Percentiles rank a stretch among this genome's conserved stretches.
Conservation (phyloP, 2,888 invertebrate species). For the Cataglyphis albicans region DNA sequence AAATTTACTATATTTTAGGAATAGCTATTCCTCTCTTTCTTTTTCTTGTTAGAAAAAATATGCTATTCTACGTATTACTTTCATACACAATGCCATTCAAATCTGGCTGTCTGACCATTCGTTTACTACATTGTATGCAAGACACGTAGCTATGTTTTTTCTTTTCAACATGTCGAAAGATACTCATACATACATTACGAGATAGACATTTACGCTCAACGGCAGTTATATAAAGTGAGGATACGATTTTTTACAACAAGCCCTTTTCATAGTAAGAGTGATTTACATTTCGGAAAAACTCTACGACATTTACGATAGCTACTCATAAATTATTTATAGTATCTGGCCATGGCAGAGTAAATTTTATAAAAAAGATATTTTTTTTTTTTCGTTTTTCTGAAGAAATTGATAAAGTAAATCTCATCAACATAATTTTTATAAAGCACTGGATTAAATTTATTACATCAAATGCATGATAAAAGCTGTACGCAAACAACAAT, state of each 20-base stretch:
- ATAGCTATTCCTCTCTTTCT: constrained; percentile 2
- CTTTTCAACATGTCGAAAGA: constrained; percentile 54
- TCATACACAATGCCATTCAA: constrained; percentile 40
- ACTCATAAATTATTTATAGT: constrained; percentile 82
- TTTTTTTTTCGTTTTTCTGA: constrained; percentile 38
- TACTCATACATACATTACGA: constrained; percentile 41
- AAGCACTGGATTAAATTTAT: background rate
- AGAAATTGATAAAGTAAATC: constrained; percentile 34
- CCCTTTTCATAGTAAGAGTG: constrained; percentile 67
- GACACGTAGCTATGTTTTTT: constrained; percentile 46
- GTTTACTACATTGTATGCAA: constrained; percentile 31
- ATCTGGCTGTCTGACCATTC: constrained; percentile 41
- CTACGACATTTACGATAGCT: constrained; percentile 81
- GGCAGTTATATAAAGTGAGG: constrained; percentile 61
- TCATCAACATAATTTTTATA: constrained; percentile 1
- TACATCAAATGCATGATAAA: background rate
- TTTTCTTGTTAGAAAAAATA: background rate
- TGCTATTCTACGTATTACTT: constrained; percentile 12
- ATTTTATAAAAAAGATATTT: constrained; percentile 24
- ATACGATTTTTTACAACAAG: constrained; percentile 77
- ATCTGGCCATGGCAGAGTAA: constrained; percentile 60
- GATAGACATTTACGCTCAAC: constrained; percentile 73
- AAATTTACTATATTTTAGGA: background rate
- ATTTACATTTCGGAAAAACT: constrained; percentile 80
- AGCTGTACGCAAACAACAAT: background rate